Base-by-base conservation (phyloP, 2,888 invertebrate species). In the Ormyrus labotus region DNA sequence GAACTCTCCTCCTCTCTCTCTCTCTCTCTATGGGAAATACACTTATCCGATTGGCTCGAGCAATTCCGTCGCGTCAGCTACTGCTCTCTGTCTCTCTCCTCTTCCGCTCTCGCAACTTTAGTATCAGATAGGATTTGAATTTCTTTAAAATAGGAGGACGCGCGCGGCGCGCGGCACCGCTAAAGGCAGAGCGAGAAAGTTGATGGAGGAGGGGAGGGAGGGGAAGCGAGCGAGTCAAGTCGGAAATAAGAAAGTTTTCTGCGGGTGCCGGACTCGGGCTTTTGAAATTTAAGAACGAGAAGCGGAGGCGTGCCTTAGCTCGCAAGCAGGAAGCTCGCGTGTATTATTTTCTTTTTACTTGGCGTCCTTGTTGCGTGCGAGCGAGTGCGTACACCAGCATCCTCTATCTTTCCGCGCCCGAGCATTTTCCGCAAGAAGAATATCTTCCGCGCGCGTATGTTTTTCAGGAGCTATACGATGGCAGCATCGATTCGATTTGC, bases 41-140 rank as follows among this genome's bases (percentile, higher is more conserved):
- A 90, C 89, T 90, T 90, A 90, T 90, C 89, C 89, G 90, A 90
- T 90, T 90, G 90, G 90, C 89, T 87, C 85, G 81, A 87, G 87
- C 88, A 87, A 88, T 89, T 90, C 87, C 83, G 87, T 85, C 87
- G 87, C 87, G 88, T 89, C 90, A 89, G 89, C 89, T 87, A 83
- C 19, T 11, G 47, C 19, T 13, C 53, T 13, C 72, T 61, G 61
- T 50, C 13, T 53, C 19, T 47, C 55, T 13, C 19, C 34, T 34
- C 34, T 85, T 84, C 81, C 82, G 67, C 81, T 78, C 83, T 60
- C 77, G 84, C 81, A 86, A 85, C 85, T 86, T 86, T 85, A 85
- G 83, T 85, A 87, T 87, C 87, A 85, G 87, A 88, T 87, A 84
- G 84, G 84, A 86, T 87, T 86, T 86, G 85, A 87, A 86, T 86